phyloP scores from a whole-genome alignment of 1,140 invertebrate genomes.

The Cotesia typhae region DNA sequence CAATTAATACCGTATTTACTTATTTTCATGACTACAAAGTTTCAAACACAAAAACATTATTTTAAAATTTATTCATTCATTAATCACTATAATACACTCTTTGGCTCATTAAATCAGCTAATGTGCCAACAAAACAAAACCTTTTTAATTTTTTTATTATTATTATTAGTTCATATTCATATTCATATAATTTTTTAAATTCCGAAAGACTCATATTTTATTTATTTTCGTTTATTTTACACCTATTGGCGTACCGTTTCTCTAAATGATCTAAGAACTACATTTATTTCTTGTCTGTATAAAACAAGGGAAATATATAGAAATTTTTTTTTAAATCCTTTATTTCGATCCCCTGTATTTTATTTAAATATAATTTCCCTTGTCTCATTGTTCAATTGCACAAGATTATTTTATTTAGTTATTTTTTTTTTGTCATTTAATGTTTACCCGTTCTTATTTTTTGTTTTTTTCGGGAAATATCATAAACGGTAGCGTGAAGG shows the following conservation, averaged over 20 bases:
- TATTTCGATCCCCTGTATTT: constrained; percentile 13
- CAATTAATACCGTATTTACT: constrained; percentile 40
- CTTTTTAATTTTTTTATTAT: constrained; percentile 8
- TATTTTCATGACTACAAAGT: constrained; percentile 35
- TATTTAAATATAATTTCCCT: constrained; percentile 4
- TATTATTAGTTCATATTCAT: constrained; percentile 14
- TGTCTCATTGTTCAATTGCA: not conserved
- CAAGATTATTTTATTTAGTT: constrained; percentile 15
- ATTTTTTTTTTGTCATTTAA: constrained; percentile 20
- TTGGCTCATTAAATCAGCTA: constrained; percentile 29
- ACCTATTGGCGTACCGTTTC: constrained; percentile 20
- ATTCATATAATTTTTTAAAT: constrained; percentile 21
- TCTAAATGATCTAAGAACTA: constrained; percentile 31
- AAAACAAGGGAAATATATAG: constrained; percentile 17
- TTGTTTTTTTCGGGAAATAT: constrained; percentile 40
- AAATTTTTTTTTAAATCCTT: not conserved
- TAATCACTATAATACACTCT: constrained; percentile 41
- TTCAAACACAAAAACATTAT: constrained; percentile 35
- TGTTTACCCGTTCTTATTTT: constrained; percentile 45
- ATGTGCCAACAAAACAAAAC: constrained; percentile 35
- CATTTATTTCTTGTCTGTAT: constrained; percentile 7
- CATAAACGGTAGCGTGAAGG: constrained; percentile 57
- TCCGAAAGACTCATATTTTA: constrained; percentile 32
- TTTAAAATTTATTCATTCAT: constrained; percentile 27
- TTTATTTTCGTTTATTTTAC: constrained; percentile 28